Evolutionary conservation across 53 echinoderm and acorn worm genomes (phyloP).

Genomic region (Echinometra lucunter): DNA sequence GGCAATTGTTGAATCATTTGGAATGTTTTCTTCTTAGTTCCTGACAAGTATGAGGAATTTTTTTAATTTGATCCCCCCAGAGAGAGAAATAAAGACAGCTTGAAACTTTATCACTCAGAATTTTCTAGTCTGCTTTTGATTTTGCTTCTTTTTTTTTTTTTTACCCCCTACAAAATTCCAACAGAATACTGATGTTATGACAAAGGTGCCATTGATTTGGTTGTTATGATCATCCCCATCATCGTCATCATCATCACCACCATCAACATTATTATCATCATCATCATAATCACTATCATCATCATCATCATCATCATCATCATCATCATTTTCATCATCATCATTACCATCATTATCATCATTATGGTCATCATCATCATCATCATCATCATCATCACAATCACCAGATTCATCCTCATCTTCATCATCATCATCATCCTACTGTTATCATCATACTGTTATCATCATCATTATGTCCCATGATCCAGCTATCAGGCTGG

Average conservation of each 20-base stretch:
- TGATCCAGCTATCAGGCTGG: neutral
- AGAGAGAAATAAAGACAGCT: no score
- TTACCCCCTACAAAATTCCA: no score
- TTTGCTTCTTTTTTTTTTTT: no score
- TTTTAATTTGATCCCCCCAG: no score
- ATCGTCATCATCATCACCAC: neutral
- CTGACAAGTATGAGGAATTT: no score
- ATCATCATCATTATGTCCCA: neutral
- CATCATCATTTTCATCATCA: neutral
- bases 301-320: neutral
- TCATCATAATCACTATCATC: neutral
- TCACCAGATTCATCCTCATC: neutral
- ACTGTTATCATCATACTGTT: neutral
- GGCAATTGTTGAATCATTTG: no score
- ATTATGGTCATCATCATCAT: neutral
- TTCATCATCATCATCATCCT: neutral
- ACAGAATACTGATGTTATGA: no score
- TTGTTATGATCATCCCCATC: neutral
- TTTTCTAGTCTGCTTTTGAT: no score
- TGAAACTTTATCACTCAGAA: no score
- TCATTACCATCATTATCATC: neutral
- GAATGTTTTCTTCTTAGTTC: no score
- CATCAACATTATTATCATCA: neutral
- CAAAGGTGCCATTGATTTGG: neutral
- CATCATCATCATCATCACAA: neutral